phyloP scores from a whole-genome alignment of 1,140 invertebrate genomes.

The Hyles euphorbiae region DNA sequence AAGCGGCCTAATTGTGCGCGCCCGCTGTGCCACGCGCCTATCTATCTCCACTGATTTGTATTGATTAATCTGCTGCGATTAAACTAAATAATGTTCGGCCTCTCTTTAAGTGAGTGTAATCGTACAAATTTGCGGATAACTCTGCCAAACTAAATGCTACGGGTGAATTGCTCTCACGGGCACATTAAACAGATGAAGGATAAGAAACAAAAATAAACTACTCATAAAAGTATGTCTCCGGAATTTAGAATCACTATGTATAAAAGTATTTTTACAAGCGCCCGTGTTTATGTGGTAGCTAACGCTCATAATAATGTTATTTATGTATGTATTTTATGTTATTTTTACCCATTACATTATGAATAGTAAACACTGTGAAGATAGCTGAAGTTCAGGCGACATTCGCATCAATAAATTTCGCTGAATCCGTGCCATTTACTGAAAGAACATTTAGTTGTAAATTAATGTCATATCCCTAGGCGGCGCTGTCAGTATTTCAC shows the following conservation, averaged over 20 bases:
- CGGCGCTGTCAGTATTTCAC: conserved; percentile 14
- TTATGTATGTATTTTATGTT: conserved; percentile 12
- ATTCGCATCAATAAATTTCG: conserved; percentile 12
- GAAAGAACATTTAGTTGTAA: conserved; percentile 12
- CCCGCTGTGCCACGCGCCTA: too few species aligned
- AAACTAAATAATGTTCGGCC: neutral
- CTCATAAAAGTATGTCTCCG: conserved; percentile 8
- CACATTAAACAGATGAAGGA: conserved; percentile 2
- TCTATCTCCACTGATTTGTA: too few species aligned
- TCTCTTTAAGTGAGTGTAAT: conserved; percentile 4
- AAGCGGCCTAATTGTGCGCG: too few species aligned
- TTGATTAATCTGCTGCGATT: neutral
- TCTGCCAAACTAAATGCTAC: neutral
- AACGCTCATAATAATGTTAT: conserved; percentile 16
- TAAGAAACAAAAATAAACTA: conserved; percentile 8
- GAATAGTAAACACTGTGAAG: conserved; percentile 4
- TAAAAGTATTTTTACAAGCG: conserved; percentile 9
- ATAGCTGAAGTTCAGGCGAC: neutral
- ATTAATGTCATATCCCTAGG: conserved; percentile 21
- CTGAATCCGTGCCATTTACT: conserved; percentile 10
- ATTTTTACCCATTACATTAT: conserved; percentile 12
- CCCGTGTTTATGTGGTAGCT: conserved; percentile 9
- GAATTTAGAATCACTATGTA: conserved; percentile 7
- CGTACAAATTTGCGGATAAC: neutral
- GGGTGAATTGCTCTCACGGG: neutral